Evolutionary conservation across 1,140 invertebrate species (phyloP), one percentile per base, ranked within the genome.

Genomic region (Drosophila guanche): DNA sequence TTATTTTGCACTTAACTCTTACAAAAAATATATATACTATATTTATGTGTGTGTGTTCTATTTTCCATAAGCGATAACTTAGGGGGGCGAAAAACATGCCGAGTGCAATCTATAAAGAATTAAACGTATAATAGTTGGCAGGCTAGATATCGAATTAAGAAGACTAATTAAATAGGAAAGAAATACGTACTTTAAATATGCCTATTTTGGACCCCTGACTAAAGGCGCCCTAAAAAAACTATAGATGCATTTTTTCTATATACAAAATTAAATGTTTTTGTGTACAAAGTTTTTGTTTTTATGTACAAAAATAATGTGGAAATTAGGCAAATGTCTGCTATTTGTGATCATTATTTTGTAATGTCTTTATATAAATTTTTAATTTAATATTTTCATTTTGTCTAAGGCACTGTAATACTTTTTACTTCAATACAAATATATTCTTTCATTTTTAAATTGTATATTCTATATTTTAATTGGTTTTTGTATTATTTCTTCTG

Each of bases 351-450:
- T 27, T 65, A 53, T 47, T 20, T 46, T 51, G 12, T 48, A 41
- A 40, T 58, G 12, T 29, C 50, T 59, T 58, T 14, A 55, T 63
- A 63, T 54, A 61, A 62, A 68, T 68, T 56, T 48, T 52, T 40
- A 5, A 68, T 48, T 52, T 40, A 5, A 67, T 63, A 48, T 75
- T 37, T 12, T 78, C 53, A 46, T 47, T 53, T 75, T 79, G 48
- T 86, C 81, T 86, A 86, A 86, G 81, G 81, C 81, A 86, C 81
- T 86, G 81, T 86, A 88, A 88, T 73, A 88, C 74, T 75, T 81
- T 79, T 88, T 48, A 63, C 43, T 25, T 71, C 54, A 37, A 81
- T 76, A 72, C 68, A 73, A 62, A 74, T 74, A 54, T 55, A 68
- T 5, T 42, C 7, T 5, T 37, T 62, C 33, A 14, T 46, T 46